Conservation (phyloP, 1,140 invertebrate species). For the Hylaeus anthracinus region DNA sequence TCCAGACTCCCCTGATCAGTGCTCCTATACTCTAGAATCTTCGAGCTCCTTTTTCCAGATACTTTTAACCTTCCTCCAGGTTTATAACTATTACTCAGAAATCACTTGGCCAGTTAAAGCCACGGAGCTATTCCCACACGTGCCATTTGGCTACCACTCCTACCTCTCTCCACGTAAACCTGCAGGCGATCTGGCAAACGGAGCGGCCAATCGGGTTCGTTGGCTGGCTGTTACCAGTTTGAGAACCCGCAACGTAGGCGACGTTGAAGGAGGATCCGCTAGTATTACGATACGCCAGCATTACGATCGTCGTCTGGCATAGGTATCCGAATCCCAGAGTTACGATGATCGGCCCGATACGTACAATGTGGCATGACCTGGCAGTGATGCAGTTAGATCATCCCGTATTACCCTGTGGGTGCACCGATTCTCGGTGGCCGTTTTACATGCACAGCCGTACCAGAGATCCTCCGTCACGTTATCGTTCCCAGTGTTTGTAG, state of each 20-base stretch:
- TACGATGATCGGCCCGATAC: conserved; percentile 42
- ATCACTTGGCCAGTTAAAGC: too few relatives aligned
- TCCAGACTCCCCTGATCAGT: too few relatives aligned
- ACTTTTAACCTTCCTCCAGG: too few relatives aligned
- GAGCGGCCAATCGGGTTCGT: too few relatives aligned
- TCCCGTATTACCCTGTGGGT: conserved; percentile 41
- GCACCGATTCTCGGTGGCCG: conserved; percentile 35
- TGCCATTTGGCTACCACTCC: too few relatives aligned
- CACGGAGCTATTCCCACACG: too few relatives aligned
- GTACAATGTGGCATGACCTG: conserved; percentile 45
- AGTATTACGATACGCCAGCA: not conserved
- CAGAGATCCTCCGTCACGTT: not conserved
- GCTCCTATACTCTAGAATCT: too few relatives aligned
- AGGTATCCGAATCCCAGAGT: conserved; percentile 38
- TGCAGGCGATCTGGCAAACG: too few relatives aligned
- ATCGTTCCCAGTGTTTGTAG: not conserved
- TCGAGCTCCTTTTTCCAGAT: too few relatives aligned
- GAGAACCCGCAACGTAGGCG: conserved; percentile 26
- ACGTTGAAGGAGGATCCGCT: conserved; percentile 10
- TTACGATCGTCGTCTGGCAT: conserved; percentile 32
- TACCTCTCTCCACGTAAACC: too few relatives aligned
- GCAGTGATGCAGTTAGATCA: conserved; percentile 52
- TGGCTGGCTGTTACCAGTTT: not conserved
- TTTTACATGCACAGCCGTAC: conserved; percentile 10
- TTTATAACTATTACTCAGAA: too few relatives aligned